Percentiles rank a stretch among this genome's conserved stretches.
These are phyloP conservation scores for Lagocephalus sceleratus DNA, from an alignment of 2,797 vertebrate genomes.

Conservation along the genomic window DNA sequence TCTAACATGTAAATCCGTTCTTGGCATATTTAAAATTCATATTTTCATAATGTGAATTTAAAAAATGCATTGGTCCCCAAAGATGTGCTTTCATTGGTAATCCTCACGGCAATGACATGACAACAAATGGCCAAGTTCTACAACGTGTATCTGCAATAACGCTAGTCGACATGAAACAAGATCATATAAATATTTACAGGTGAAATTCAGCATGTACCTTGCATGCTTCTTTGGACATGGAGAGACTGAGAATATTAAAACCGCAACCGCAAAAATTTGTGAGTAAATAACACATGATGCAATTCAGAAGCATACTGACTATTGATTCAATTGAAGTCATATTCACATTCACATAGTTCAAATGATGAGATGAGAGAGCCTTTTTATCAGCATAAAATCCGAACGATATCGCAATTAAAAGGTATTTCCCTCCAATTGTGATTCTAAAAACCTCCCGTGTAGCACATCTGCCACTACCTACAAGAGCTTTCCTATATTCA, in stretches of 20 bases:
- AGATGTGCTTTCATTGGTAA: constrained; percentile 20
- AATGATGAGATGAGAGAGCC: background rate
- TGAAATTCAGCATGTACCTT: background rate
- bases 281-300: too few species aligned
- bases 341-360: background rate
- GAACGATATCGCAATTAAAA: background rate
- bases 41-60: constrained; percentile 38
- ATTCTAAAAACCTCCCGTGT: background rate
- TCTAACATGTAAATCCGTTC: constrained; percentile 33
- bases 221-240: too few species aligned
- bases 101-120: constrained; percentile 8
- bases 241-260: too few species aligned
- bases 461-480: background rate
- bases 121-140: constrained; percentile 2
- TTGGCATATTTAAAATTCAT: constrained; percentile 43
- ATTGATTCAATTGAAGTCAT: too few species aligned
- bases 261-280: too few species aligned
- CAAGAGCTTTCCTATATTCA: background rate
- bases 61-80: constrained; percentile 11
- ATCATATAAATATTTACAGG: background rate
- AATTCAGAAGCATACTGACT: too few species aligned
- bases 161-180: too few species aligned
- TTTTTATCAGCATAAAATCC: constrained; percentile 3
- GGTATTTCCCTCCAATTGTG: background rate
- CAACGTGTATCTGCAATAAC: too few species aligned